phyloP scores from a whole-genome alignment of 1,140 invertebrate species.

The Aphaenogaster rudis region DNA sequence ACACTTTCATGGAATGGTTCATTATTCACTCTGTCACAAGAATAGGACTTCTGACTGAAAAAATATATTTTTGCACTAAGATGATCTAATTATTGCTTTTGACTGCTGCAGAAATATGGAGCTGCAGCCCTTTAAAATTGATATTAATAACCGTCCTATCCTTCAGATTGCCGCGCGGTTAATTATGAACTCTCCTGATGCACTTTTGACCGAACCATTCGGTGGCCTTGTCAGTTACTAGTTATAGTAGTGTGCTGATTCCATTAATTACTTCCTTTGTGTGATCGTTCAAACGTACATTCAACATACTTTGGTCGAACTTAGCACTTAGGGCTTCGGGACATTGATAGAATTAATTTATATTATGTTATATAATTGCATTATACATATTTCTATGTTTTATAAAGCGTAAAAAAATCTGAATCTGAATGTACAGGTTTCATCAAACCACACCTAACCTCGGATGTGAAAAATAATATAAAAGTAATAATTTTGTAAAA shows the following conservation, averaged over 20 bases:
- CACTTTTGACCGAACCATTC: conserved; percentile 8
- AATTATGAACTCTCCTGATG: conserved; percentile 27
- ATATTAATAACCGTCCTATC: conserved; percentile 30
- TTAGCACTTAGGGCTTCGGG: neutral
- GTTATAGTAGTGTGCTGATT: conserved; percentile 9
- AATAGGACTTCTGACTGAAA: neutral
- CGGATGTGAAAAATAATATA: neutral
- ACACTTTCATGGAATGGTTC: neutral
- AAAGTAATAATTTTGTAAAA: neutral
- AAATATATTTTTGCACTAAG: neutral
- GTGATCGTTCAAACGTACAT: neutral
- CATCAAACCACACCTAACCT: neutral
- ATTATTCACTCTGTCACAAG: neutral
- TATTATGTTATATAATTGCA: neutral
- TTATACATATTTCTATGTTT: neutral
- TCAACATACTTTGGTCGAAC: conserved; percentile 18
- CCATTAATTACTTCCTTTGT: conserved; percentile 34
- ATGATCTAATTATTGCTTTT: conserved; percentile 23
- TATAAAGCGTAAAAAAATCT: neutral
- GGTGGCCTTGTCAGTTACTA: neutral
- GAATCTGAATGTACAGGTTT: too few relatives aligned
- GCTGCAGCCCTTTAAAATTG: conserved; percentile 10
- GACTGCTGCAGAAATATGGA: neutral
- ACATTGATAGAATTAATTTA: neutral
- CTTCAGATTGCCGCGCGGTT: neutral